phyloP scores from a whole-genome alignment of 1,140 invertebrate genomes.

The Papilio aristodemus region DNA sequence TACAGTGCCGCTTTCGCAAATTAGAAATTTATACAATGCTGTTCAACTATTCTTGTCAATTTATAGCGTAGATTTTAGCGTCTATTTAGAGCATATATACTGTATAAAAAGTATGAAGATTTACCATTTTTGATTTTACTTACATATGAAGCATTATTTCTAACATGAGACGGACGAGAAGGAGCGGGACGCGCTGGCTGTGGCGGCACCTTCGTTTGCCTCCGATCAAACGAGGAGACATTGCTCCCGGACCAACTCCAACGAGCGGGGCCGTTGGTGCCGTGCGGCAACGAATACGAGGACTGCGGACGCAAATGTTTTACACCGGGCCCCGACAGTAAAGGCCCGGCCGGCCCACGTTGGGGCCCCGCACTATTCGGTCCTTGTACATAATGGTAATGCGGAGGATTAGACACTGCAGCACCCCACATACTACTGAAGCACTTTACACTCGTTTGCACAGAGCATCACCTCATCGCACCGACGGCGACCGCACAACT shows the following conservation, averaged over 20 bases:
- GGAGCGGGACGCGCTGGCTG: conserved; percentile 76
- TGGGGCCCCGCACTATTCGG: conserved; percentile 51
- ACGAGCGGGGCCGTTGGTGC: conserved; percentile 65
- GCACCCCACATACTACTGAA: conserved; percentile 73
- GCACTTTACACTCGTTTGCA: conserved; percentile 52
- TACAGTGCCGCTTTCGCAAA: neutral
- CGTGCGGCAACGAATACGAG: conserved; percentile 72
- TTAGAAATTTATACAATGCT: neutral
- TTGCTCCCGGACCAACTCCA: conserved; percentile 72
- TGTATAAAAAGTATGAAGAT: neutral
- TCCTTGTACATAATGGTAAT: conserved; percentile 73
- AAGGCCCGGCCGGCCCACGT: conserved; percentile 60
- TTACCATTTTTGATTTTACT: conserved; percentile 46
- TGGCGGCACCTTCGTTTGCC: conserved; percentile 72
- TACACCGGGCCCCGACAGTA: conserved; percentile 56
- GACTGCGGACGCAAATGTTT: conserved; percentile 69
- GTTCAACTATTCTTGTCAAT: too few relatives aligned
- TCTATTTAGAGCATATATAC: too few relatives aligned
- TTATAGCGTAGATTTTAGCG: too few relatives aligned
- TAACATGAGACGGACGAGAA: conserved; percentile 59
- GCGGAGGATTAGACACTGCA: conserved; percentile 72
- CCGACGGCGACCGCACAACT: conserved; percentile 55
- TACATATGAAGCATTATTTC: conserved; percentile 62
- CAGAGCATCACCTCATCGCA: conserved; percentile 66
- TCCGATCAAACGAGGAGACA: conserved; percentile 73